Conservation (phyloP, 2,888 invertebrate genomes). For the Cordilura impudica region DNA sequence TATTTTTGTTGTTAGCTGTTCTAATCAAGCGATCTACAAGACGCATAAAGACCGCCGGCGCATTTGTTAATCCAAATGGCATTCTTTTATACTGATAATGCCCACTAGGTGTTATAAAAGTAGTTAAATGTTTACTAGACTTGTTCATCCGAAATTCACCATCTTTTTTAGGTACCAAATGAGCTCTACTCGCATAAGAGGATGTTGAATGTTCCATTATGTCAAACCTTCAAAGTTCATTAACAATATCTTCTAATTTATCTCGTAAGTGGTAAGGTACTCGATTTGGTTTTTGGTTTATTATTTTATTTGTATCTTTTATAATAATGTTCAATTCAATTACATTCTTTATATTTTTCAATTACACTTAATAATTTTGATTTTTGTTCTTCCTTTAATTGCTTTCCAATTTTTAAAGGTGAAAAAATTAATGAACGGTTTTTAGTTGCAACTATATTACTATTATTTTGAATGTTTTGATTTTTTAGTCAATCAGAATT, state of each 20-base stretch:
- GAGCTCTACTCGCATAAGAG: not conserved
- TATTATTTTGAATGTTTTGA: too few relatives aligned
- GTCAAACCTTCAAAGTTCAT: constrained; percentile 8
- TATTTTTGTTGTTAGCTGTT: constrained; percentile 3
- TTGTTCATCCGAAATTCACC: constrained; percentile 8
- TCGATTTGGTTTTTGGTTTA: constrained; percentile 18
- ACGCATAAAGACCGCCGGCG: constrained; percentile 64
- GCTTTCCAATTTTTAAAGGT: not conserved
- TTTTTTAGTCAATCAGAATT: too few relatives aligned
- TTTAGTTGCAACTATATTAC: not conserved
- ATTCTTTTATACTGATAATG: constrained; percentile 68
- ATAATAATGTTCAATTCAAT: constrained; percentile 13
- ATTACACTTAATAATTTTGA: not conserved
- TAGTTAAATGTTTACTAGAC: constrained; percentile 56
- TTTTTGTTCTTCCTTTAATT: not conserved
- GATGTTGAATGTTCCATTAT: constrained; percentile 9
- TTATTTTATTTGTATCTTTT: not conserved
- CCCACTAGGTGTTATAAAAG: constrained; percentile 63
- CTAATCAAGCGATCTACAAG: not conserved
- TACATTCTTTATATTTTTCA: not conserved
- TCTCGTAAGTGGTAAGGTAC: constrained; percentile 17
- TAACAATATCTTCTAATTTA: constrained; percentile 2
- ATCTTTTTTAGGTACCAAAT: constrained; percentile 9
- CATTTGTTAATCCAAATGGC: constrained; percentile 67
- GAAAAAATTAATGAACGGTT: not conserved